Evolutionary conservation across 2,888 invertebrate species (phyloP), one percentile per base, ranked within the genome.

Genomic region (Ophraella communa): DNA sequence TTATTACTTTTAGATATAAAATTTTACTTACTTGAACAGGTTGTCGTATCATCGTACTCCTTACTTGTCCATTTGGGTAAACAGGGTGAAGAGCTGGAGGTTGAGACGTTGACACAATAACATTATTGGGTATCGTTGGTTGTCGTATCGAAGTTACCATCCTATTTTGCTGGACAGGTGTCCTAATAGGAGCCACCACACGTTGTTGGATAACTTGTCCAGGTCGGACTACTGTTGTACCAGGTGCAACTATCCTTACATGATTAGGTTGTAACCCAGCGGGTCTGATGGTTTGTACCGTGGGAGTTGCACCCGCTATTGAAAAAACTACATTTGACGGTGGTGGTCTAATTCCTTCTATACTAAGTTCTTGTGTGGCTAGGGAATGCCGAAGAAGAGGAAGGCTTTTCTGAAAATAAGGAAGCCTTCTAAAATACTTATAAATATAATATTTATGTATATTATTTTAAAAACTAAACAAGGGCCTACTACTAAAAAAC

Each of bases 271-370:
- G 56, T 23, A 63, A 44, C n/a, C 64, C 64, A 0, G 67, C 42
- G 8, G 59, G 63, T 20, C 66, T 27, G 21, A 70, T 68, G 8
- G 80, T 79, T 66, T 81, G 81, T 7, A 82, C 78, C 7, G 81
- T 80, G 45, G 84, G 79, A n/a, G 83, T 78, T 11, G 81, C 78
- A 47, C 78, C 81, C 63, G 85, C 84, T 73, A 85, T 83, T 44
- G 88, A 85, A 77, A 87, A 87, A 42, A 90, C 88, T 53, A 91
- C 86, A 67, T 88, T 88, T 68, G 90, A 85, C 20, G 94, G 90
- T 14, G 97, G 98, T 8, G 97, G 93, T 79, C 91, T 90, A 76
- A 98, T 96, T 11, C 98, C 98, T 73, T 98, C 97, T 76, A 98
- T 98, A 27, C 91, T 88, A 79, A 97, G 86, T 83, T 96, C 96